These are phyloP conservation scores for Meriones unguiculatus DNA, from an alignment of 2,113 vertebrate genomes.

Conservation along the genomic window DNA sequence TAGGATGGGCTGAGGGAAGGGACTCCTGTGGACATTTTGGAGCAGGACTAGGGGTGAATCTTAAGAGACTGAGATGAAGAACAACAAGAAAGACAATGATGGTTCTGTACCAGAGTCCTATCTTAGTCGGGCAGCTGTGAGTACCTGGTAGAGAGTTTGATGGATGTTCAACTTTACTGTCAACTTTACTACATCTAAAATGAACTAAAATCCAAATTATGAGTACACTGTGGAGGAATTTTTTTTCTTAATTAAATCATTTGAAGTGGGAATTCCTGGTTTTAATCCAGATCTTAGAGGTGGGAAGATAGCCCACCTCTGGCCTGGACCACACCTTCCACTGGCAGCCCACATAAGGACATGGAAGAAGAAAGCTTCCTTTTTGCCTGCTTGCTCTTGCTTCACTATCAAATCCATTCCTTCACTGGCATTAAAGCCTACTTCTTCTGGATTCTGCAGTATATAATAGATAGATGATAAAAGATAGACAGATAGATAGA, in stretches of 20 bases:
- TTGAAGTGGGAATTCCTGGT: not conserved
- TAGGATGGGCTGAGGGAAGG: not conserved
- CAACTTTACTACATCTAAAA: not conserved
- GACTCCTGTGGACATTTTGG: not conserved
- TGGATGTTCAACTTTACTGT: not conserved
- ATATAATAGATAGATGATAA: not conserved
- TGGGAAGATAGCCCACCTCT: too few relatives aligned
- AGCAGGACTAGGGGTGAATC: not conserved
- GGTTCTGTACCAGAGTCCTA: not conserved
- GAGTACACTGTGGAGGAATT: not conserved
- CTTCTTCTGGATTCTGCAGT: not conserved
- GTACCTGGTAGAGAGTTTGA: not conserved
- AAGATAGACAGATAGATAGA: not conserved
- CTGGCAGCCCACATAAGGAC: too few relatives aligned
- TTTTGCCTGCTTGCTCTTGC: too few relatives aligned
- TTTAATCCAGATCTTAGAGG: not conserved
- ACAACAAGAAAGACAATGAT: not conserved
- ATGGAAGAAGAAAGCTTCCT: too few relatives aligned
- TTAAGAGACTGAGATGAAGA: not conserved
- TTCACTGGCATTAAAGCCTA: too few relatives aligned
- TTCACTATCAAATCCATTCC: too few relatives aligned
- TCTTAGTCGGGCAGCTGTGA: not conserved
- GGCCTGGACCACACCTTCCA: too few relatives aligned
- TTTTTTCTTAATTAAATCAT: not conserved
- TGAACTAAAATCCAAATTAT: not conserved